These are phyloP conservation scores for Cryptocephalus primarius DNA, from an alignment of 2,888 invertebrate species.

Conservation along the genomic window DNA sequence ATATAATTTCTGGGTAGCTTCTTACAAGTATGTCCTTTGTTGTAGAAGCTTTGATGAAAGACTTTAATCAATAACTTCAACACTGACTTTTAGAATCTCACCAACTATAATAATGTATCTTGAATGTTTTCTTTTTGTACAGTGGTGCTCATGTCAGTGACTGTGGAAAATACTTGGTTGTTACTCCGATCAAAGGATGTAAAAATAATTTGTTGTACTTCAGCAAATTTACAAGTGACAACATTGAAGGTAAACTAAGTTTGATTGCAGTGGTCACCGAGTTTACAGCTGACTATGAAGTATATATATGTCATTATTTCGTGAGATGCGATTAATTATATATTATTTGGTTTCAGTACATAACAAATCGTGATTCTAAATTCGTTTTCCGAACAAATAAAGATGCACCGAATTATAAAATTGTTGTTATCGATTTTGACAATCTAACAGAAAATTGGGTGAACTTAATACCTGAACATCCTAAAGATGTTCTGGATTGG, in stretches of 20 bases:
- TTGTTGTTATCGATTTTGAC: slow-evolving; percentile 72
- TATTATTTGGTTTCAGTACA: slow-evolving; percentile 50
- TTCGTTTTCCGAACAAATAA: slow-evolving; percentile 88
- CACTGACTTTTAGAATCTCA: no score
- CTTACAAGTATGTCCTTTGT: background rate
- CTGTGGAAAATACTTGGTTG: slow-evolving; percentile 82
- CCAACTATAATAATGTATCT: no score
- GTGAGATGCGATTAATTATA: background rate
- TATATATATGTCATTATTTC: slow-evolving; percentile 30
- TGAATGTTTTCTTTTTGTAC: slow-evolving; percentile 8
- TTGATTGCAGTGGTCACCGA: slow-evolving; percentile 75
- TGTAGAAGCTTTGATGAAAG: background rate
- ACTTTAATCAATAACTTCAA: no score
- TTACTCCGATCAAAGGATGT: slow-evolving; percentile 77
- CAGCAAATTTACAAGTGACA: slow-evolving; percentile 59
- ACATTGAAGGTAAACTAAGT: slow-evolving; percentile 52
- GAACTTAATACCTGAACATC: slow-evolving; percentile 73
- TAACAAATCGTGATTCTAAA: slow-evolving; percentile 76
- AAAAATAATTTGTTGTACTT: slow-evolving; percentile 85
- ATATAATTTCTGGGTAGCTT: background rate
- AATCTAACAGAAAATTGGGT: slow-evolving; percentile 69
- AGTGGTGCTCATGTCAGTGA: slow-evolving; percentile 80
- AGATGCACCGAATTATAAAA: slow-evolving; percentile 82
- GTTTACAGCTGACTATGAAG: slow-evolving; percentile 91
- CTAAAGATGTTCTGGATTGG: slow-evolving; percentile 84